Conservation (phyloP, 2,888 invertebrate species). For the Nasonovia ribisnigri region DNA sequence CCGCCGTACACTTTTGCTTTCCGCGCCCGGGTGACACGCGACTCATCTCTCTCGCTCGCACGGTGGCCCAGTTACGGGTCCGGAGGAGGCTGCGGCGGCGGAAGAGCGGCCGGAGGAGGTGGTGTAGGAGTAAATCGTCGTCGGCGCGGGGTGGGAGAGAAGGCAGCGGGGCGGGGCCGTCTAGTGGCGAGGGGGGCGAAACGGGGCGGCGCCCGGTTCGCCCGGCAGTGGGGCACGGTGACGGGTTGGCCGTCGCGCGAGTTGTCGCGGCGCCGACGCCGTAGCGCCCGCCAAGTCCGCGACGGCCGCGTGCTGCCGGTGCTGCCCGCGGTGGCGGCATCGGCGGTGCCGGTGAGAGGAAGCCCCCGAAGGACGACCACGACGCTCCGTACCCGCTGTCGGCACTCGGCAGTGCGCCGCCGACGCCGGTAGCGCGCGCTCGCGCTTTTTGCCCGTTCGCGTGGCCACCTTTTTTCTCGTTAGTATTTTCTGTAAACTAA, state of each 20-base stretch:
- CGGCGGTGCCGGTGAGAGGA: not conserved
- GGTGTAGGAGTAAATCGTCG: not conserved
- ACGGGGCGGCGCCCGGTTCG: slow-evolving; percentile 58
- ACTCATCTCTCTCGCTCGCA: slow-evolving; percentile 58
- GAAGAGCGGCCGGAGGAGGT: not conserved
- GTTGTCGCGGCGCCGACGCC: not conserved
- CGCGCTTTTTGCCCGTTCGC: not conserved
- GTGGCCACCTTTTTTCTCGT: not conserved
- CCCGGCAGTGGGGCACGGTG: slow-evolving; percentile 49
- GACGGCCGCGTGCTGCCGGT: not conserved
- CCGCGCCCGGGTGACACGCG: slow-evolving; percentile 51
- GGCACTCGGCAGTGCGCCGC: not conserved
- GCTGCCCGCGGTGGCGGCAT: not conserved
- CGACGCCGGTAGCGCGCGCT: not conserved
- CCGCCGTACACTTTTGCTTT: slow-evolving; percentile 62
- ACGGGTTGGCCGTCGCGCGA: slow-evolving; percentile 44
- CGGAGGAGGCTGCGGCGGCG: not conserved
- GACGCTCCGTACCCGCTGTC: not conserved
- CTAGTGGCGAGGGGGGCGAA: slow-evolving; percentile 11
- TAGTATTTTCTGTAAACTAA: not conserved
- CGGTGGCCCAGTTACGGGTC: slow-evolving; percentile 57
- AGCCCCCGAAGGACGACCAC: slow-evolving; percentile 1
- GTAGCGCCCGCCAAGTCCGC: not conserved
- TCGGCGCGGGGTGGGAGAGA: slow-evolving; percentile 6
- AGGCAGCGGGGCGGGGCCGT: not conserved